Percentiles rank a stretch among this genome's conserved stretches.
phyloP scores from a whole-genome alignment of 2,888 invertebrate genomes.

The Dolichomitus sp. region DNA sequence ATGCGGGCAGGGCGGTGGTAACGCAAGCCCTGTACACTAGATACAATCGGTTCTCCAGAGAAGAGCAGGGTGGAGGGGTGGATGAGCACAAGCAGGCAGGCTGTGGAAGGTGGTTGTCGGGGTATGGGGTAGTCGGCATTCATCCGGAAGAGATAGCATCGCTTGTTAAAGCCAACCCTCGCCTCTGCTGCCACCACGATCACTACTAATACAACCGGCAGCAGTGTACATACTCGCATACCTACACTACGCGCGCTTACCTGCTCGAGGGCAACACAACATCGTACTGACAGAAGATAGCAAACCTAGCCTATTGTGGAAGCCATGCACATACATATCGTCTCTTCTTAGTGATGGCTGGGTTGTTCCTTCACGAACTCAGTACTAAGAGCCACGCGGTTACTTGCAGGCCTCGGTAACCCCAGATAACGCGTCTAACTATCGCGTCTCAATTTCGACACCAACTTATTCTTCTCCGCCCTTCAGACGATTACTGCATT shows the following conservation, averaged over 20 bases:
- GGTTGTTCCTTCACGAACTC: slow-evolving; percentile 50
- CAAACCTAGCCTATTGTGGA: slow-evolving; percentile 68
- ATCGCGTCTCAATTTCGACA: slow-evolving; percentile 76
- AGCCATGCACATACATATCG: slow-evolving; percentile 64
- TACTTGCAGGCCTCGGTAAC: slow-evolving; percentile 13
- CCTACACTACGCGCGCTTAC: slow-evolving; percentile 51
- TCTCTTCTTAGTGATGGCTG: slow-evolving; percentile 35
- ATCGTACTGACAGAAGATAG: slow-evolving; percentile 81
- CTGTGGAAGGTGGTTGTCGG: slow-evolving; percentile 60
- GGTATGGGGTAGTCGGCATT: slow-evolving; percentile 77
- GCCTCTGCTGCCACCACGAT: slow-evolving; percentile 51
- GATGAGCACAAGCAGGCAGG: slow-evolving; percentile 30
- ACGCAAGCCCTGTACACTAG: slow-evolving; percentile 70
- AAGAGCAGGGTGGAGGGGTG: slow-evolving; percentile 58
- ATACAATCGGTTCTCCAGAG: slow-evolving; percentile 73
- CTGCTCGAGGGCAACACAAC: slow-evolving; percentile 73
- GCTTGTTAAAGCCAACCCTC: slow-evolving; percentile 84
- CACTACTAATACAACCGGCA: slow-evolving; percentile 38
- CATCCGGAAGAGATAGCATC: slow-evolving; percentile 84
- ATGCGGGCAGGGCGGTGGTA: slow-evolving; percentile 33
- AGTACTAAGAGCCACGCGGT: slow-evolving; percentile 41
- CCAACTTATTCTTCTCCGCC: slow-evolving; percentile 62
- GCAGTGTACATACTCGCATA: slow-evolving; percentile 6
- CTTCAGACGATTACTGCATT: slow-evolving; percentile 31
- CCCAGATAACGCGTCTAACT: slow-evolving; percentile 75